Percentiles rank a stretch among this genome's conserved stretches.
Conservation (phyloP, 2,888 invertebrate genomes). For the Esperia sulphurella region DNA sequence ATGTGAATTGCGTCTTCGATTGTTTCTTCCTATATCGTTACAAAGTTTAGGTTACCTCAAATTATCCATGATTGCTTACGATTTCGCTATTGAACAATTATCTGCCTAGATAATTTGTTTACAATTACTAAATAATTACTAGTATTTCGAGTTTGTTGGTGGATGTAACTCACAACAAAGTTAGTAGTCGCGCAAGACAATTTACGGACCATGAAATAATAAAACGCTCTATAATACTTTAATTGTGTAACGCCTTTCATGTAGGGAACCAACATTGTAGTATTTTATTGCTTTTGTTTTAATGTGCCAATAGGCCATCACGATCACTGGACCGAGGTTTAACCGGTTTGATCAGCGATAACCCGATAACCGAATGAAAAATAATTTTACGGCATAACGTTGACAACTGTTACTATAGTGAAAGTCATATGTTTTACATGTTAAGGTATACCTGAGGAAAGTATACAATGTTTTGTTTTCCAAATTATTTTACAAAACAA, state of each 20-base stretch:
- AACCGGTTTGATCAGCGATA: background rate
- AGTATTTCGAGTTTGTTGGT: background rate
- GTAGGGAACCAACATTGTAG: constrained; percentile 33
- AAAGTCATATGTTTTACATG: too few relatives aligned
- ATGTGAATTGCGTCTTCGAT: too few relatives aligned
- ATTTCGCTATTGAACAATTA: too few relatives aligned
- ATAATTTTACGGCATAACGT: background rate
- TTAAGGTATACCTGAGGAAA: too few relatives aligned
- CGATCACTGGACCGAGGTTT: constrained; percentile 28
- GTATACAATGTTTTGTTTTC: too few relatives aligned
- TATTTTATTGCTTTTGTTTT: constrained; percentile 30
- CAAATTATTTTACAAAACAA: too few relatives aligned
- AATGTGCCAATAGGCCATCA: constrained; percentile 28
- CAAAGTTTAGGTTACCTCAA: too few relatives aligned
- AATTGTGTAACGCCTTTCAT: constrained; percentile 20
- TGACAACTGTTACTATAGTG: too few relatives aligned
- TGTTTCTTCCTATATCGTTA: too few relatives aligned
- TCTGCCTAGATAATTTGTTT: too few relatives aligned
- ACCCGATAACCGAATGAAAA: constrained; percentile 6
- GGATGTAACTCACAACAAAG: constrained; percentile 35
- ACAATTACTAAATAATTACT: too few relatives aligned
- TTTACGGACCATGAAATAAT: constrained; percentile 56
- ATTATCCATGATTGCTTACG: too few relatives aligned
- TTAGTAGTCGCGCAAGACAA: constrained; percentile 40
- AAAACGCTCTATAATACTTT: constrained; percentile 35